Base-by-base conservation (phyloP, 2,888 invertebrate genomes). In the Tortrix viridana region DNA sequence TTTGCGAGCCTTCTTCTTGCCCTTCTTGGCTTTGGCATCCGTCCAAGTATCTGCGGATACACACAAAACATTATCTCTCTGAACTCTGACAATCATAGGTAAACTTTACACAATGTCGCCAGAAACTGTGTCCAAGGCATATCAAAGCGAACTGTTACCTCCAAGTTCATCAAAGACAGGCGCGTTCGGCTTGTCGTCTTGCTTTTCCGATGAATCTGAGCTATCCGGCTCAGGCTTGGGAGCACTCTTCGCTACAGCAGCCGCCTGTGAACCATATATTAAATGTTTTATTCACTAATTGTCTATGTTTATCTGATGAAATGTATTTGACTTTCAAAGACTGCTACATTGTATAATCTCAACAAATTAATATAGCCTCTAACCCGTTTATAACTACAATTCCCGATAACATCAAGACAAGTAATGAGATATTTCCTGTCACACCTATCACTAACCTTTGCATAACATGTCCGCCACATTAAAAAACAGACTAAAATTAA, bases 1-100 rank as follows among this genome's bases (percentile, higher is more conserved):
- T 80, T 95, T 95, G 79, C 96, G 94, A 65, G 93, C 94, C 90
- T 95, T 96, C 92, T 95, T 96, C 93, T 96, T 96, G 86, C 94
- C 93, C 77, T 96, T 96, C 85, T 95, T 96, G 60, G 93, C 93
- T 82, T 96, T 96, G 18, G 96, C 94, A 77, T 96, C 96, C 71
- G 95, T 95, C 96, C 96, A 96, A 32, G 94, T 91, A 85, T 96
- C 96, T 95, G 85, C 19, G 81, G 85, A 67, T 12, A 43, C 47
- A 23, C 44, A 49, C 22, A 41, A 9, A 16, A 43, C 4, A 47
- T 41, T 49, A 38, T 19, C 0, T 16, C 7, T 48, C 44, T 52
- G 54, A 56, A 46, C 26, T 26, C 26, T 26, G 26, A 26, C 26
- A 26, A 26, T 26, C 26, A 26, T 9, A 26, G 26, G 3, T 26